A percentile compares a stretch with the other conserved stretches of the same genome.
phyloP scores from a whole-genome alignment of 1,140 invertebrate species.

The Goniozus legneri region DNA sequence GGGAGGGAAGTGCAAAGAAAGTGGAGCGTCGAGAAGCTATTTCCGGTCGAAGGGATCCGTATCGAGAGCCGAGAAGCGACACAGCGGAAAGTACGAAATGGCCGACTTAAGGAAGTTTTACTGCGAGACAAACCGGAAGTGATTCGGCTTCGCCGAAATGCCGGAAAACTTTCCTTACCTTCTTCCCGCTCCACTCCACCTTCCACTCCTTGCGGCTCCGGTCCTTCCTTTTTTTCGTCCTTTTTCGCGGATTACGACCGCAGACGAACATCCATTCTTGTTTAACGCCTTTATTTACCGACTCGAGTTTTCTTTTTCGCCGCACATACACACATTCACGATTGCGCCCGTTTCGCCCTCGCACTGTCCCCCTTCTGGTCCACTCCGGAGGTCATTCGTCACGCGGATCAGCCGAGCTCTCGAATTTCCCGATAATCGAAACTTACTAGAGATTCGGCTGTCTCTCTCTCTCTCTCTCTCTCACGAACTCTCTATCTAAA shows the following conservation, averaged over 20 bases:
- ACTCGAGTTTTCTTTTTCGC: too few relatives aligned
- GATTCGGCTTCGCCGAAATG: slow-evolving; percentile 32
- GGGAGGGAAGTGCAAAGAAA: slow-evolving; percentile 10
- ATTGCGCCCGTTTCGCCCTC: too few relatives aligned
- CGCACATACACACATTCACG: too few relatives aligned
- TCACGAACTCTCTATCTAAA: too few relatives aligned
- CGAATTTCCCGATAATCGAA: too few relatives aligned
- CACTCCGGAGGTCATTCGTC: too few relatives aligned
- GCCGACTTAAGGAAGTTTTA: slow-evolving; percentile 46
- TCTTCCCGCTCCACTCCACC: slow-evolving; percentile 4
- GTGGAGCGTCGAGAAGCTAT: slow-evolving; percentile 13
- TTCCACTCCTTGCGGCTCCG: slow-evolving; percentile 15
- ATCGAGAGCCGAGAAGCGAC: slow-evolving; percentile 21
- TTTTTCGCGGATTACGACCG: slow-evolving; percentile 35
- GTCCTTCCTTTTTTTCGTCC: slow-evolving; percentile 25
- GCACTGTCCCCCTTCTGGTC: too few relatives aligned
- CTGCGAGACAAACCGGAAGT: slow-evolving; percentile 46
- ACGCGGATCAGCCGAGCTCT: too few relatives aligned
- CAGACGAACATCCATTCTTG: slow-evolving; percentile 48
- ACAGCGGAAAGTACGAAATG: slow-evolving; percentile 32
- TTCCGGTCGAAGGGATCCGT: slow-evolving; percentile 33
- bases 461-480: too few relatives aligned
- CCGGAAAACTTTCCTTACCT: slow-evolving; percentile 24
- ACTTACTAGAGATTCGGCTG: too few relatives aligned
- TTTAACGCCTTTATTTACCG: slow-evolving; percentile 51